Conservation (phyloP, 2,888 invertebrate species). For the Agrotis ipsilon region DNA sequence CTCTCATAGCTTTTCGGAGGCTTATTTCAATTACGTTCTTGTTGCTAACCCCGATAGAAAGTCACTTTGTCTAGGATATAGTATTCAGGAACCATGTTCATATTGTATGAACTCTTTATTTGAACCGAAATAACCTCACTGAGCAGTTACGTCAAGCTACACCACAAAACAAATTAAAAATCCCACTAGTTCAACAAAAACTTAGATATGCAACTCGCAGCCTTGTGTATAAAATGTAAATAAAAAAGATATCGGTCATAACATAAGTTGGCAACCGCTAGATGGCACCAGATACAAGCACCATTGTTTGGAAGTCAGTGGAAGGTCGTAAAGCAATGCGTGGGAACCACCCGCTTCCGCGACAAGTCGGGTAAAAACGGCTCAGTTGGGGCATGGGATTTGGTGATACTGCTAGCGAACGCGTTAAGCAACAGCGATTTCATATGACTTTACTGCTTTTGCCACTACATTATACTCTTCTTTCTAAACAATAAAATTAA, state of each 20-base stretch:
- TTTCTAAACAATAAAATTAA: too few relatives aligned
- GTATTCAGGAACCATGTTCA: neutral
- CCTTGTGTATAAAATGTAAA: constrained; percentile 29
- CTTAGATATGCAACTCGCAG: constrained; percentile 24
- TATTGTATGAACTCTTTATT: neutral
- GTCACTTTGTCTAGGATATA: neutral
- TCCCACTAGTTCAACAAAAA: constrained; percentile 33
- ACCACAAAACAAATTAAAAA: constrained; percentile 19
- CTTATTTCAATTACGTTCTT: neutral
- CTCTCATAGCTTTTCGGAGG: neutral
- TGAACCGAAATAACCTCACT: neutral
- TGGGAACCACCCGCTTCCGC: constrained; percentile 70
- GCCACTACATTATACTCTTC: too few relatives aligned
- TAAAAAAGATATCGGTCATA: constrained; percentile 55
- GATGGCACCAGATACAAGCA: constrained; percentile 66
- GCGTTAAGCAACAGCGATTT: neutral
- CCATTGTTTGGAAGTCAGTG: constrained; percentile 63
- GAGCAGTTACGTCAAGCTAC: constrained; percentile 13
- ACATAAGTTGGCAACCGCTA: constrained; percentile 62
- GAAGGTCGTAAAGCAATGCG: constrained; percentile 59
- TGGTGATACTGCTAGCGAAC: constrained; percentile 38
- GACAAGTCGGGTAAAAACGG: constrained; percentile 54
- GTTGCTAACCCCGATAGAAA: neutral
- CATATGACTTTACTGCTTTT: too few relatives aligned
- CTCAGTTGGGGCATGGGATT: constrained; percentile 11